A percentile compares a stretch with the other conserved stretches of the same genome.
These are phyloP conservation scores for Leucania comma DNA, from an alignment of 2,888 invertebrate genomes.

Conservation along the genomic window DNA sequence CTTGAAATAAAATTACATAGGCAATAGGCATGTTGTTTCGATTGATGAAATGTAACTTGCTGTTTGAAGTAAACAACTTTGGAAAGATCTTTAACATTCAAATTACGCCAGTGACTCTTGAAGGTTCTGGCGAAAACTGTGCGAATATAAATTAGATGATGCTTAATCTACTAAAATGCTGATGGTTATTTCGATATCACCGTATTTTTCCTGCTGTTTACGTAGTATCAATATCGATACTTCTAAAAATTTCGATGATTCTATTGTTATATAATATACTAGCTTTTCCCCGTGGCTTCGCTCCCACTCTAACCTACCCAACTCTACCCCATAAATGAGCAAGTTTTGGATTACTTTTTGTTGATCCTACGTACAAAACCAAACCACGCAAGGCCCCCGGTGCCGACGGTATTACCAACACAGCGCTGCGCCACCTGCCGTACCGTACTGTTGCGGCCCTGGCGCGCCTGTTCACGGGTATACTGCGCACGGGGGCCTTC, in stretches of 20 bases:
- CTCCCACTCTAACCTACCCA: too few relatives aligned
- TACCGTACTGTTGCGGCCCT: too few relatives aligned
- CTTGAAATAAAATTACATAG: conserved; percentile 5
- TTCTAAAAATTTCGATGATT: background rate
- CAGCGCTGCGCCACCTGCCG: too few relatives aligned
- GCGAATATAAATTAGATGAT: background rate
- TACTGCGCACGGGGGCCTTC: too few relatives aligned
- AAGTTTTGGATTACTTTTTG: too few relatives aligned
- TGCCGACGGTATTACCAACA: too few relatives aligned
- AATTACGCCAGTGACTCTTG: background rate
- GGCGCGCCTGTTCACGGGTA: too few relatives aligned
- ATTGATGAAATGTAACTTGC: conserved; percentile 15
- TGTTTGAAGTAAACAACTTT: conserved; percentile 1
- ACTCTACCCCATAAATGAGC: too few relatives aligned
- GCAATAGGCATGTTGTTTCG: background rate
- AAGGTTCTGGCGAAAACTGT: background rate
- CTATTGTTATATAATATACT: too few relatives aligned
- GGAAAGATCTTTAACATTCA: background rate
- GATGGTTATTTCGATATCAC: background rate
- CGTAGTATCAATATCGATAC: background rate
- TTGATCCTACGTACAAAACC: too few relatives aligned
- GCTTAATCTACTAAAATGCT: background rate
- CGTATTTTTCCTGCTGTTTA: background rate
- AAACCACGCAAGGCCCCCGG: too few relatives aligned
- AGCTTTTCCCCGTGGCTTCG: too few relatives aligned